Base-by-base conservation (phyloP, 2,797 vertebrate species). In the Craterocephalus amniculus region DNA sequence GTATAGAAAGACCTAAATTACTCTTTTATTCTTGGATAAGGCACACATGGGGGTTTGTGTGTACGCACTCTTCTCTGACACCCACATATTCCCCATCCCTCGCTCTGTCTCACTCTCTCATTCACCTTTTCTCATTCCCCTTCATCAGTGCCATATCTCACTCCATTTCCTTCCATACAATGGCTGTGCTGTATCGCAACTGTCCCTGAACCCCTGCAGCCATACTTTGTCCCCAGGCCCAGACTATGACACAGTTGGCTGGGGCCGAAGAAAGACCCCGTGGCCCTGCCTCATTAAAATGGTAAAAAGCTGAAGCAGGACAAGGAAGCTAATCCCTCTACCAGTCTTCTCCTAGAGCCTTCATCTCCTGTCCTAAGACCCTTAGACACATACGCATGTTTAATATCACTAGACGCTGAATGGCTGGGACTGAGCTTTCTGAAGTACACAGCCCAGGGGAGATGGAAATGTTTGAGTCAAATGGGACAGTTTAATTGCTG, bases 281-380 rank as follows among this genome's bases (percentile, higher is more conserved):
- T 67, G 75, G 83, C 76, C 81, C 75, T 72, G 83, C 73, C 88
- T 92, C 89, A 92, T 93, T 92, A 91, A 92, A 91, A 93, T 93
- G 92, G 87, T 91, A 93, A 93, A 91, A 86, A 92, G 87, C 81
- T 89, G 76, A 52, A 80, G 80, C 63, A 85, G 83, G 87, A 89
- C 83, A 83, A 83, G 67, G 70, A 76, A 67, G 83, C 75, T 91
- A 90, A 93, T 91, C 91, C 87, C 59, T 78, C 79, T 12, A 74
- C 79, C 85, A 74, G 82, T 82, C 72, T 67, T 68, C 62, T 86
- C 67, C 78, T 67, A 14, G 76, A 87, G 78, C 76, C 84, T 67
- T 85, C 87, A 72, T 84, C 87, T 87, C 59, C 71, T 77, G 83
- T 71, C 69, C 82, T 78, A 74, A 87, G 82, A 88, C 80, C 34